Percentiles rank a stretch among this genome's conserved stretches.
Conservation (phyloP, 2,797 vertebrate genomes). For the Dryobates pubescens region DNA sequence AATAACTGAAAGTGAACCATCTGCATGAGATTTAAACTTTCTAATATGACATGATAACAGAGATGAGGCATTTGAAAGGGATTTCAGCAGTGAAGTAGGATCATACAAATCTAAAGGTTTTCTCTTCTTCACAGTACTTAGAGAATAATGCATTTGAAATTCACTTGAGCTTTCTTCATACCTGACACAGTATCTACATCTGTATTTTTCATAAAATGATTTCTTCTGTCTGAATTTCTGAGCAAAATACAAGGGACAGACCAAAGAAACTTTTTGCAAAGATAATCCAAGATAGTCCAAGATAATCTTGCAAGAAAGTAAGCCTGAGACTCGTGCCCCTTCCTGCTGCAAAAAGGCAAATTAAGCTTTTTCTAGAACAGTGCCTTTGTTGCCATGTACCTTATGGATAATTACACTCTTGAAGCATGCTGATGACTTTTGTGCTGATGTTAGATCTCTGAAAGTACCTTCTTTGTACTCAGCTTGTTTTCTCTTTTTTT, state of each 20-base stretch:
- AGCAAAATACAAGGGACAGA: background rate
- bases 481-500: constrained; percentile 32
- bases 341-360: background rate
- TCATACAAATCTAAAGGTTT: background rate
- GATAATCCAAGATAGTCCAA: too few species aligned
- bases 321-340: background rate
- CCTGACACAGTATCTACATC: background rate
- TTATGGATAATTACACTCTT: background rate
- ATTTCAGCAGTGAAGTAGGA: background rate
- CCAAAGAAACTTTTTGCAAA: background rate
- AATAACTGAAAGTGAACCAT: background rate
- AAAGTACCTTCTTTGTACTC: background rate
- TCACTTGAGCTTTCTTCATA: background rate
- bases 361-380: background rate
- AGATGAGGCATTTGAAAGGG: background rate
- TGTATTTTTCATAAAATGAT: background rate
- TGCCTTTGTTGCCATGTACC: background rate
- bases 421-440: background rate
- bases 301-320: background rate
- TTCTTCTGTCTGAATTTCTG: background rate
- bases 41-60: background rate
- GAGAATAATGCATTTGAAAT: background rate
- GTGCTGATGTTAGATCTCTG: background rate
- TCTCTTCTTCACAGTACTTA: background rate
- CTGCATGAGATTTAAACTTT: background rate